phyloP scores from a whole-genome alignment of 53 echinoderm and acorn worm species.

The Astropecten irregularis region DNA sequence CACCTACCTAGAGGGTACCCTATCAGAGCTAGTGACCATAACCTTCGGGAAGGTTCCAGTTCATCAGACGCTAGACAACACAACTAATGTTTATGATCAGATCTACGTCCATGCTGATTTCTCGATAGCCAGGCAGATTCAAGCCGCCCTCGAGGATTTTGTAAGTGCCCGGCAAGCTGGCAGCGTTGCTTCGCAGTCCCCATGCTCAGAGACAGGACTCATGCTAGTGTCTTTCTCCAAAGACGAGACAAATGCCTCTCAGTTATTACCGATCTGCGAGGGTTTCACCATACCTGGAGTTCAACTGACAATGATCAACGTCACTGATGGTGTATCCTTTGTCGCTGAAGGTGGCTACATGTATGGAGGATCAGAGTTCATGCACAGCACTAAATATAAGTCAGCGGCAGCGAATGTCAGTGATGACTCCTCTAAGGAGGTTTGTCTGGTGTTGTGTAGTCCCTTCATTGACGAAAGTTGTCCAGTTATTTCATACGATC shows the following conservation, averaged over 20 bases:
- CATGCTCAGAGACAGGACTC: neutral
- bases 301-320: neutral
- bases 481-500: neutral
- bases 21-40: neutral
- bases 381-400: constrained; percentile 3
- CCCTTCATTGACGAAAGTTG: neutral
- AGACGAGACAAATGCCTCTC: neutral
- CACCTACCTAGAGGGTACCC: neutral
- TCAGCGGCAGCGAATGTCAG: neutral
- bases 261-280: neutral
- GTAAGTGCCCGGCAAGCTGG: neutral
- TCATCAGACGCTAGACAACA: neutral
- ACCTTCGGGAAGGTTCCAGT: too few relatives aligned
- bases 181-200: neutral
- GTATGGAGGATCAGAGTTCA: neutral
- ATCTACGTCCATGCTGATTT: neutral
- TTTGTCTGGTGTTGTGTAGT: neutral
- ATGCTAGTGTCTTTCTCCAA: neutral
- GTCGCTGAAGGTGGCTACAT: neutral
- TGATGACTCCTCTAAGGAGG: neutral
- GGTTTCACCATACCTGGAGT: neutral
- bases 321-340: neutral
- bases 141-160: neutral
- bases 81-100: neutral
- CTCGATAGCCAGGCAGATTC: neutral